Evolutionary conservation across 2,113 vertebrate genomes (phyloP).

Genomic region (Epinephelus fuscoguttatus): DNA sequence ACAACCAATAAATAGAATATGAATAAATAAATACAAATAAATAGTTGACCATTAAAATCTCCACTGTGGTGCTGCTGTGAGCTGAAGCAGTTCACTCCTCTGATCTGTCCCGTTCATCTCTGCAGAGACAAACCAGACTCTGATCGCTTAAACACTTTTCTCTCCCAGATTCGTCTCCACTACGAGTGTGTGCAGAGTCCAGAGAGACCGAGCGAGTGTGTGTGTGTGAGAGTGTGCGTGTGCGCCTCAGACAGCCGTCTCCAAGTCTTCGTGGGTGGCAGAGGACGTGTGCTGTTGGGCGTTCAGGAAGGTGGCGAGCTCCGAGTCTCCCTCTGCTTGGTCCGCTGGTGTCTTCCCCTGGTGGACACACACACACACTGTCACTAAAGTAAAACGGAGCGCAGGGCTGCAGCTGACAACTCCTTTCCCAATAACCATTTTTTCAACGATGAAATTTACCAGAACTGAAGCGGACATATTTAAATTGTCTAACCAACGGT

Average conservation of each 20-base stretch:
- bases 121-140: conserved; percentile 21
- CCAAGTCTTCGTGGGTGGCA: conserved; percentile 90
- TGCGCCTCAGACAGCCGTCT: conserved; percentile 94
- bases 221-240: conserved; percentile 20
- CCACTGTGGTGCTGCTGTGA: conserved; percentile 24
- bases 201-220: conserved; percentile 20
- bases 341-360: conserved; percentile 94
- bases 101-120: background rate
- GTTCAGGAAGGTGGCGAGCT: conserved; percentile 90
- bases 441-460: background rate
- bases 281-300: conserved; percentile 83
- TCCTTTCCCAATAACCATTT: background rate
- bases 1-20: conserved; percentile 83
- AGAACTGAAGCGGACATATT: background rate
- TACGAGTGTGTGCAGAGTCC: conserved; percentile 34
- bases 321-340: conserved; percentile 91
- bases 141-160: conserved; percentile 6
- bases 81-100: conserved; percentile 37
- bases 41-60: conserved; percentile 67
- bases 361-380: background rate
- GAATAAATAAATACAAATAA: conserved; percentile 86
- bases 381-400: background rate
- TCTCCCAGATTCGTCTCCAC: conserved; percentile 2
- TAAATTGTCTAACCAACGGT: background rate
- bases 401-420: background rate